Conservation (phyloP, 2,113 vertebrate genomes). For the Camelus bactrianus region DNA sequence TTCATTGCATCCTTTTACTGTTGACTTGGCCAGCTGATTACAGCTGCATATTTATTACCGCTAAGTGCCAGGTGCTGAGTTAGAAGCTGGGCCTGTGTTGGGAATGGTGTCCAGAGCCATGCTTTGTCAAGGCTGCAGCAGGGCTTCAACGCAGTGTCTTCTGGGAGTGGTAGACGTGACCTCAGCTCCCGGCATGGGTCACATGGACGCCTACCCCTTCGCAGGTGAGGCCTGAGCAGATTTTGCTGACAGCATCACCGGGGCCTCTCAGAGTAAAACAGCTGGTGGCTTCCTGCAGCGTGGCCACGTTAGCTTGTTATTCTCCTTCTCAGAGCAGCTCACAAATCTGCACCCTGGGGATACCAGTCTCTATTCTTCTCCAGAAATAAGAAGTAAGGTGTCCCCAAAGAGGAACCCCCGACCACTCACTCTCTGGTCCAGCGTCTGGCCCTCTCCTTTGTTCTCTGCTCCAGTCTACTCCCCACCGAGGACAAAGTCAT, state of each 20-base stretch:
- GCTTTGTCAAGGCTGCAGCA: rapidly evolving
- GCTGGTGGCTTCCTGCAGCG: not conserved
- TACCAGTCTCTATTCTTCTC: not conserved
- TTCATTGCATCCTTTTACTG: not conserved
- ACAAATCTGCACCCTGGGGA: not conserved
- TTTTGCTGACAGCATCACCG: not conserved
- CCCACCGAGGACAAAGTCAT: not conserved
- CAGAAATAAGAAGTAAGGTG: not conserved
- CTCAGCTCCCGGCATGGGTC: rapidly evolving
- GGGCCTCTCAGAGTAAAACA: not conserved
- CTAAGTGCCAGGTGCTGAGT: not conserved
- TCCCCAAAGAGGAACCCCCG: not conserved
- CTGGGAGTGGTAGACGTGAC: not conserved
- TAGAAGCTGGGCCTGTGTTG: not conserved
- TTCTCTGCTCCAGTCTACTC: not conserved
- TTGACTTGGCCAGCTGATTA: not conserved
- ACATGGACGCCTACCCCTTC: not conserved
- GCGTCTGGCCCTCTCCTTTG: not conserved
- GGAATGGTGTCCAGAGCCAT: not conserved
- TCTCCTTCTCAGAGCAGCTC: not conserved
- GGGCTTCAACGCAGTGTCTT: not conserved
- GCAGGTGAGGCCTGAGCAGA: not conserved
- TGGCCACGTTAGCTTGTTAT: not conserved
- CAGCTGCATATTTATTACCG: not conserved
- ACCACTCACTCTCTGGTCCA: not conserved